Conservation (phyloP, 2,888 invertebrate genomes). For the Heliconius cydno region DNA sequence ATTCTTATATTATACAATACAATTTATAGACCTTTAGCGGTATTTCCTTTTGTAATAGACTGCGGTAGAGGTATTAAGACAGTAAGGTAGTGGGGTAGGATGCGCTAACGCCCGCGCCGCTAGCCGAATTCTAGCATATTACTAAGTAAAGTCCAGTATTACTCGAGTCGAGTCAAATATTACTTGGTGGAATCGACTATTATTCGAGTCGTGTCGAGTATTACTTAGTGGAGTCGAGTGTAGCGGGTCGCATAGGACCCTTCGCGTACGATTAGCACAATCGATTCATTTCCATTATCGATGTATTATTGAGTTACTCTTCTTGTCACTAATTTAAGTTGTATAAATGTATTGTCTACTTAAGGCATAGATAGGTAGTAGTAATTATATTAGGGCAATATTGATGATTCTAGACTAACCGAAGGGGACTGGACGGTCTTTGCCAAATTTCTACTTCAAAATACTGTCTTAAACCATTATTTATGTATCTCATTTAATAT, state of each 20-base stretch:
- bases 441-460: constrained; percentile 35
- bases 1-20: constrained; percentile 44
- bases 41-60: constrained; percentile 41
- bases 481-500: not conserved
- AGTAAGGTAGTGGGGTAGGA: constrained; percentile 19
- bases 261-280: constrained; percentile 78
- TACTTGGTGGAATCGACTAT: not conserved
- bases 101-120: not conserved
- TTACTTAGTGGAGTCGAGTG: constrained; percentile 10
- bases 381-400: constrained; percentile 79
- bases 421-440: constrained; percentile 47
- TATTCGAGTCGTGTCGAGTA: constrained; percentile 15
- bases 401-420: constrained; percentile 65
- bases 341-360: constrained; percentile 81
- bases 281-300: constrained; percentile 68
- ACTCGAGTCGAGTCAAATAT: constrained; percentile 6
- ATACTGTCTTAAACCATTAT: not conserved
- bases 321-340: constrained; percentile 84
- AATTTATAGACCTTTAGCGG: constrained; percentile 30
- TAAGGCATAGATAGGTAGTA: constrained; percentile 81
- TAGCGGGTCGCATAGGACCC: constrained; percentile 54
- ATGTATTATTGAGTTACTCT: constrained; percentile 76
- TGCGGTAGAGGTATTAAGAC: constrained; percentile 36
- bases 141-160: constrained; percentile 24
- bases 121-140: constrained; percentile 7